Evolutionary conservation across 2,888 invertebrate genomes (phyloP).

Genomic region (Dynastes hyllus): DNA sequence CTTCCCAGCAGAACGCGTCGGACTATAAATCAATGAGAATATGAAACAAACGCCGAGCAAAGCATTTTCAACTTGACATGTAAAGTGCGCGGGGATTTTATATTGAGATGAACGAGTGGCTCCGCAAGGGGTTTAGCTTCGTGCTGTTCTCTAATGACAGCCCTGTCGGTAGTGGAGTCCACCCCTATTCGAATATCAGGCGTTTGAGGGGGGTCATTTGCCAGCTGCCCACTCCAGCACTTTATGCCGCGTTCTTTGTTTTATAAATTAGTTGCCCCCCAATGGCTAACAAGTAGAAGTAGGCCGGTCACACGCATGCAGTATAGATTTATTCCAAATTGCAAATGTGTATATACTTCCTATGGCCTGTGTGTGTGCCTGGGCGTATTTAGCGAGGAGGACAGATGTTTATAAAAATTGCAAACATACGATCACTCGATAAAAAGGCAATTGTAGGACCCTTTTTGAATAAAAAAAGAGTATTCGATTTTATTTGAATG

Average conservation of each 20-base stretch:
- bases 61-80: constrained; percentile 50
- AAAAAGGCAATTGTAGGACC: constrained; percentile 11
- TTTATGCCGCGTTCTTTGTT: constrained; percentile 50
- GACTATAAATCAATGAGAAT: constrained; percentile 39
- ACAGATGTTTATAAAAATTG: constrained; percentile 37
- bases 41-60: constrained; percentile 44
- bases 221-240: constrained; percentile 52
- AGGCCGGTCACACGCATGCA: constrained; percentile 21
- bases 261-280: constrained; percentile 52
- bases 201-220: constrained; percentile 35
- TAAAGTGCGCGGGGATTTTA: constrained; percentile 45
- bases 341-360: constrained; percentile 1
- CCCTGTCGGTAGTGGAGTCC: constrained; percentile 37
- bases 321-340: constrained; percentile 35
- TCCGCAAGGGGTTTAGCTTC: constrained; percentile 47
- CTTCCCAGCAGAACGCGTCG: neutral
- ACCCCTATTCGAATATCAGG: constrained; percentile 22
- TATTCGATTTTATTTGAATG: constrained; percentile 9
- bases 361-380: neutral
- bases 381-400: constrained; percentile 6
- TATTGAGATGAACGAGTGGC: constrained; percentile 51
- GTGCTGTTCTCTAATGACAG: constrained; percentile 51
- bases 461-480: constrained; percentile 1
- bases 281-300: constrained; percentile 37
- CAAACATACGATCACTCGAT: constrained; percentile 7